Percentiles rank a stretch among this genome's conserved stretches.
phyloP scores from a whole-genome alignment of 2,113 vertebrate genomes.

The Pampusana beccarii region DNA sequence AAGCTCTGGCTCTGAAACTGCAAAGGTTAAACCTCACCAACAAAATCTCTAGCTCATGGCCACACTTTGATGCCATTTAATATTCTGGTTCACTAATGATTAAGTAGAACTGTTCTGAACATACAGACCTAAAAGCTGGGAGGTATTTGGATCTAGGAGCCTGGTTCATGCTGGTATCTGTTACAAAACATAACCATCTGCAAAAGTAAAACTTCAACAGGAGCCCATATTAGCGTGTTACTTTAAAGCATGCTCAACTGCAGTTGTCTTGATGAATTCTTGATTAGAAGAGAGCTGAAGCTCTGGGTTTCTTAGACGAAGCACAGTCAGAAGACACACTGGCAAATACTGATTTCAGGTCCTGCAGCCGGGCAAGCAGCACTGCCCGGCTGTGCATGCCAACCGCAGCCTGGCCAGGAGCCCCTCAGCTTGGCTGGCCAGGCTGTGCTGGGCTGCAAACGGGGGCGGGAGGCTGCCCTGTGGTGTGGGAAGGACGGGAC shows the following conservation, averaged over 20 bases:
- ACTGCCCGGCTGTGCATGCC: fast-evolving
- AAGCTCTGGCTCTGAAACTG: slow-evolving; percentile 5
- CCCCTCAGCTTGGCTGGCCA: fast-evolving
- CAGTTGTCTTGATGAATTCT: not conserved
- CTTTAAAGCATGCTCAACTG: not conserved
- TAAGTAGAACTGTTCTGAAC: not conserved
- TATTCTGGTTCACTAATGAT: not conserved
- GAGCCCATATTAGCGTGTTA: not conserved
- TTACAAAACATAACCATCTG: not conserved
- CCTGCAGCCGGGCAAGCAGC: not conserved
- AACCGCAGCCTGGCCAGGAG: not conserved
- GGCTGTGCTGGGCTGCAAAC: not conserved
- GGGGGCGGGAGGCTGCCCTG: fast-evolving
- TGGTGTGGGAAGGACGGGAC: fast-evolving
- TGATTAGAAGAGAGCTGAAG: not conserved
- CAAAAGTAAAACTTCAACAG: slow-evolving; percentile 8
- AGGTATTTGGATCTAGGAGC: slow-evolving; percentile 20
- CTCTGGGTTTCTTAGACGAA: not conserved
- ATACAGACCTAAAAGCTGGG: not conserved
- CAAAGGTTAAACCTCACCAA: not conserved
- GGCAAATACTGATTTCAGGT: not conserved
- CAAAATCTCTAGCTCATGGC: slow-evolving; percentile 54
- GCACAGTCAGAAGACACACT: not conserved
- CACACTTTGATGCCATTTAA: slow-evolving; percentile 43
- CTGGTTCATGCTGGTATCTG: not conserved